These are phyloP conservation scores for Chiloscyllium plagiosum DNA, from an alignment of 2,113 vertebrate genomes.

Conservation along the genomic window DNA sequence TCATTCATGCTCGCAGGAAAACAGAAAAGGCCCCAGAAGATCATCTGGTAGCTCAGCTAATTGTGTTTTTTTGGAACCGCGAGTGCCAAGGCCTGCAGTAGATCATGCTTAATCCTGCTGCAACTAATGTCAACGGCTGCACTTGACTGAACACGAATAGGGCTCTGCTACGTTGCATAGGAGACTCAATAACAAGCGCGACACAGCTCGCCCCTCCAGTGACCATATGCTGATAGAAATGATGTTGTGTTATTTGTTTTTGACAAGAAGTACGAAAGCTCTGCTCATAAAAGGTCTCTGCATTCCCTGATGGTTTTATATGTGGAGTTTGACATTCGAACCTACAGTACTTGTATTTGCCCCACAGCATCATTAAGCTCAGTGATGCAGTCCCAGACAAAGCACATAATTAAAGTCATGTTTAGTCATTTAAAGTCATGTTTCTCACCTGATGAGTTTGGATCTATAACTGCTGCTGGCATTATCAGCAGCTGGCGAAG, in stretches of 20 bases:
- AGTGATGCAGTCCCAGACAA: constrained; percentile 13
- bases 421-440: neutral
- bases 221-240: constrained; percentile 18
- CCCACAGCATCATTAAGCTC: constrained; percentile 4
- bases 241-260: constrained; percentile 7
- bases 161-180: neutral
- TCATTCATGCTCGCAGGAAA: constrained; percentile 22
- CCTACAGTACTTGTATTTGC: neutral
- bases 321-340: neutral
- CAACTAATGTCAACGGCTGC: constrained; percentile 15
- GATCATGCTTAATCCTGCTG: constrained; percentile 25
- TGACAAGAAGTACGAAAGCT: neutral
- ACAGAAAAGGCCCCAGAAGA: constrained; percentile 20
- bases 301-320: neutral
- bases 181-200: constrained; percentile 20
- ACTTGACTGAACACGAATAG: constrained; percentile 23
- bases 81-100: neutral
- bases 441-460: neutral
- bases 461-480: neutral
- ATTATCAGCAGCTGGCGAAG: neutral
- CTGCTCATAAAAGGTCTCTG: neutral
- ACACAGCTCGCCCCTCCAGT: neutral
- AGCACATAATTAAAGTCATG: neutral
- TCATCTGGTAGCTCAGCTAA: constrained; percentile 14
- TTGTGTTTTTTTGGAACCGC: neutral